These are phyloP conservation scores for Antheraea yamamai DNA, from an alignment of 2,888 invertebrate species.

Conservation along the genomic window DNA sequence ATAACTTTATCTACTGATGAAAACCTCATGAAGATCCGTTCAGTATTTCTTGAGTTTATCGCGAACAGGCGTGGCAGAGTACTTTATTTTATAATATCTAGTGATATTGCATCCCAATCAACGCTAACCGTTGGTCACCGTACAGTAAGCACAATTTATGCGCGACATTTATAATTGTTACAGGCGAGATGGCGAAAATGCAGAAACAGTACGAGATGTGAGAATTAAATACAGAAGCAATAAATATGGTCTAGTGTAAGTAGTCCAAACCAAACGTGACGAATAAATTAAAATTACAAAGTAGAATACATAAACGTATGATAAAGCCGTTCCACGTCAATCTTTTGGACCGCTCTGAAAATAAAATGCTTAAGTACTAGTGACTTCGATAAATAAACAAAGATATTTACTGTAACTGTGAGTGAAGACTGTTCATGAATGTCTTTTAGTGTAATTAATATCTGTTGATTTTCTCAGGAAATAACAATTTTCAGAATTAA, in stretches of 20 bases:
- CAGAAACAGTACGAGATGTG: slow-evolving; percentile 22
- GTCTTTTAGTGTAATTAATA: no score
- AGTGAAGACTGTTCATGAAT: background rate
- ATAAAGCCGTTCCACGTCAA: background rate
- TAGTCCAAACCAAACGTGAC: background rate
- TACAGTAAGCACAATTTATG: slow-evolving; percentile 31
- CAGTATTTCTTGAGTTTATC: no score
- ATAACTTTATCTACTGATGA: no score
- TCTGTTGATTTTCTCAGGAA: no score
- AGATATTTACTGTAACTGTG: background rate
- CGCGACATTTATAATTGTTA: slow-evolving; percentile 44
- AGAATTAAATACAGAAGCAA: background rate
- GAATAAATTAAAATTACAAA: background rate
- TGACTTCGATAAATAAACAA: background rate
- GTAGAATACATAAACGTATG: background rate
- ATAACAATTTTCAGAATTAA: background rate
- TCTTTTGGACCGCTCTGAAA: background rate
- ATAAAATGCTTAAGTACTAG: background rate
- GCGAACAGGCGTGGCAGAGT: no score
- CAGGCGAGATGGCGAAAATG: slow-evolving; percentile 25
- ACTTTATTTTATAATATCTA: no score
- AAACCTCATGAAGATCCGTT: no score
- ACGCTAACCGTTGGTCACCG: slow-evolving; percentile 6
- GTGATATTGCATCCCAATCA: background rate
- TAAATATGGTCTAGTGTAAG: background rate